These are phyloP conservation scores for Drosophila truncata DNA, from an alignment of 1,140 invertebrate species.

Conservation along the genomic window DNA sequence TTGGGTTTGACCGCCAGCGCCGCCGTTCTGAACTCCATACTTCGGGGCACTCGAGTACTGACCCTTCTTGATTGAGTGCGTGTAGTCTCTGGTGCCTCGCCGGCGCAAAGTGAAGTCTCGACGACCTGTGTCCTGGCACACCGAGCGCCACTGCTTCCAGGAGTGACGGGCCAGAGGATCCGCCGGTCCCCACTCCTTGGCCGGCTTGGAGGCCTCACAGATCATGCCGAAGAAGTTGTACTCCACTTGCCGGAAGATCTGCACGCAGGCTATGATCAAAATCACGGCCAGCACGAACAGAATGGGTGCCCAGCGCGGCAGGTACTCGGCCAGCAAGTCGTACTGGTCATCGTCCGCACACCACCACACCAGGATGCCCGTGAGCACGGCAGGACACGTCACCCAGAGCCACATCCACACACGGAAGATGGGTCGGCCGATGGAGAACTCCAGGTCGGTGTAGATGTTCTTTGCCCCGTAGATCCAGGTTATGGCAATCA, in stretches of 20 bases:
- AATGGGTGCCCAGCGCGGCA: constrained; percentile 83
- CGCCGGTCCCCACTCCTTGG: constrained; percentile 85
- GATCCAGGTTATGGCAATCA: constrained; percentile 83
- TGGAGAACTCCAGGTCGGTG: constrained; percentile 84
- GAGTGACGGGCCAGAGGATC: constrained; percentile 82
- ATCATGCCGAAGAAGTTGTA: constrained; percentile 85
- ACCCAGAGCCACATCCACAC: constrained; percentile 82
- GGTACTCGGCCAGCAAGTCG: constrained; percentile 71
- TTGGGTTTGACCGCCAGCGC: constrained; percentile 46
- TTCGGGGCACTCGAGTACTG: constrained; percentile 70
- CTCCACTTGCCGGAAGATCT: constrained; percentile 84
- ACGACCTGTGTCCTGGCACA: constrained; percentile 85
- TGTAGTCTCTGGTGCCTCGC: constrained; percentile 88
- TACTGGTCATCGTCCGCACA: constrained; percentile 78
- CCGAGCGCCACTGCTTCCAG: constrained; percentile 85
- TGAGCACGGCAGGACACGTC: constrained; percentile 75
- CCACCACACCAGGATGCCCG: constrained; percentile 82
- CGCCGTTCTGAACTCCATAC: constrained; percentile 57
- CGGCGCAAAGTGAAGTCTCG: constrained; percentile 87
- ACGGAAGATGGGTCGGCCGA: constrained; percentile 82
- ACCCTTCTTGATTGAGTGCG: constrained; percentile 87
- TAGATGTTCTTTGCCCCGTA: constrained; percentile 85
- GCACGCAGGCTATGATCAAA: constrained; percentile 74
- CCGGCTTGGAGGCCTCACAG: constrained; percentile 81
- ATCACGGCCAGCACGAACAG: constrained; percentile 75